Conservation (phyloP, 2,113 vertebrate species). For the Clarias macrocephalus region DNA sequence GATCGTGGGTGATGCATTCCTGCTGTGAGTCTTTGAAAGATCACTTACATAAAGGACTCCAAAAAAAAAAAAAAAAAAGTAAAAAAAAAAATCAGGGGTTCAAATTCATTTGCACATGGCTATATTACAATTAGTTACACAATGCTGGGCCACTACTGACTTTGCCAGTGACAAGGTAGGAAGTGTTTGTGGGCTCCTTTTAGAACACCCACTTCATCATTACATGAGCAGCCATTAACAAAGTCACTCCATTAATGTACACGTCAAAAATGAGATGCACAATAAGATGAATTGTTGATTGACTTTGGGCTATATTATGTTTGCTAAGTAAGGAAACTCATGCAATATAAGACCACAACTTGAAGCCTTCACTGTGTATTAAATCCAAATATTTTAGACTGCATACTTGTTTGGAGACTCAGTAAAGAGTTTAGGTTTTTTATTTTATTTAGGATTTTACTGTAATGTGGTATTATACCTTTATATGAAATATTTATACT, state of each 20-base stretch:
- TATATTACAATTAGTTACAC: conserved; percentile 26
- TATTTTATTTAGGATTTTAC: not conserved
- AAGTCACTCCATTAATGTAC: conserved; percentile 50
- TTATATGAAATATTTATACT: not conserved
- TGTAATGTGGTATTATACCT: not conserved
- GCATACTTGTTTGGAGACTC: conserved; percentile 45
- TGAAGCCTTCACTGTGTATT: conserved; percentile 59
- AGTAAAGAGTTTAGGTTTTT: not conserved
- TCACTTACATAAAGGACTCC: conserved; percentile 31
- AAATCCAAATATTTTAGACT: conserved; percentile 52
- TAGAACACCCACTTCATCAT: conserved; percentile 47
- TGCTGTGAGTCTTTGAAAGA: conserved; percentile 29
- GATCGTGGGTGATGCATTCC: conserved; percentile 40
- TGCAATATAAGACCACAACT: conserved; percentile 53
- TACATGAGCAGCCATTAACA: conserved; percentile 57
- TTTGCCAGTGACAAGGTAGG: conserved; percentile 23
- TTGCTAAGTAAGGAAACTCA: conserved; percentile 55
- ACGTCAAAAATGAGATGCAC: conserved; percentile 46
- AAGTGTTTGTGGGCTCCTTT: conserved; percentile 31
- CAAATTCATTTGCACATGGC: conserved; percentile 1
- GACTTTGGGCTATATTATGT: conserved; percentile 50
- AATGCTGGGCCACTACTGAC: conserved; percentile 37
- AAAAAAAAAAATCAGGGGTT: not conserved
- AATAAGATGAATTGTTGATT: conserved; percentile 58
- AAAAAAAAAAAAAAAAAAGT: not conserved